These are phyloP conservation scores for Limnephilus auricula DNA, from an alignment of 2,888 invertebrate species.

Conservation along the genomic window DNA sequence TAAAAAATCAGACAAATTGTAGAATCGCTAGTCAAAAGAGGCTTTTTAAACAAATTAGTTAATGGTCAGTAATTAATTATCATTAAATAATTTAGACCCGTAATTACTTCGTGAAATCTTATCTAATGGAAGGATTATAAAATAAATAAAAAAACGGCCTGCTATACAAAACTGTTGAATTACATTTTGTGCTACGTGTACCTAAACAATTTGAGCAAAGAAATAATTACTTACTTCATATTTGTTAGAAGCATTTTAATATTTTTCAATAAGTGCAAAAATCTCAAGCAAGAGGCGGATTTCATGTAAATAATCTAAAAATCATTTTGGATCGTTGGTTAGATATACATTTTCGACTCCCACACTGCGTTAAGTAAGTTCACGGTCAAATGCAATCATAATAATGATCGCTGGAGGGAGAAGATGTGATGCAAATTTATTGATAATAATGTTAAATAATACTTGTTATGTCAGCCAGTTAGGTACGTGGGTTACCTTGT, in stretches of 20 bases:
- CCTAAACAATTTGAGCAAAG: not conserved
- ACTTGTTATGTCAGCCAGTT: not conserved
- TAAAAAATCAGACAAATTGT: not conserved
- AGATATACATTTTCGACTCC: not conserved
- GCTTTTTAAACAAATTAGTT: not conserved
- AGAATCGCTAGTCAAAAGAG: not conserved
- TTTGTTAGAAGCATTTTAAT: not conserved
- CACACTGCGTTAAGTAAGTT: slow-evolving; percentile 13
- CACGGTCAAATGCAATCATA: slow-evolving; percentile 25
- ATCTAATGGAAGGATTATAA: not conserved
- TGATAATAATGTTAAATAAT: not conserved
- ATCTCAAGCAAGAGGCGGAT: not conserved
- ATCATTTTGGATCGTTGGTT: not conserved
- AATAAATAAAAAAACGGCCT: not conserved
- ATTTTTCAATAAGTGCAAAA: not conserved
- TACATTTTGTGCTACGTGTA: not conserved
- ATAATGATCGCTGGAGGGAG: not conserved
- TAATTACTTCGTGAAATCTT: not conserved
- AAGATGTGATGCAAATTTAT: not conserved
- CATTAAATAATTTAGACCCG: not conserved
- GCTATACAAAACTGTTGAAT: not conserved
- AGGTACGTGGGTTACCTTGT: not conserved
- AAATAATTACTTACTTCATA: not conserved
- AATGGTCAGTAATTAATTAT: not conserved
- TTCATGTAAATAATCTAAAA: not conserved